Evolutionary conservation across 2,888 invertebrate genomes (phyloP).

Genomic region (Tridacna gigas): DNA sequence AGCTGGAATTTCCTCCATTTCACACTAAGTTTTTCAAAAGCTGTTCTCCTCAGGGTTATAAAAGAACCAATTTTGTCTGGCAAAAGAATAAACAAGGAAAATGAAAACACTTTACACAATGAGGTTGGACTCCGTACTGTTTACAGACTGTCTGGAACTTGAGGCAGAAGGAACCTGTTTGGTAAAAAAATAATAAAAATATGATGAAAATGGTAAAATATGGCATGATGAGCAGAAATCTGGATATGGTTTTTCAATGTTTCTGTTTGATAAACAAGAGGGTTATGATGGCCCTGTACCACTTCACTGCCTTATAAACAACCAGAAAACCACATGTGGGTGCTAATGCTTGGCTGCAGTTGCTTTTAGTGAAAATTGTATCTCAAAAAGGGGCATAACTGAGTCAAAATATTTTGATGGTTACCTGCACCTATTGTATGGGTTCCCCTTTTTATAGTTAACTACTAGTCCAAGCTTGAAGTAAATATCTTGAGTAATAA

Average conservation of each 20-base stretch:
- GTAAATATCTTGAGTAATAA: too few relatives aligned
- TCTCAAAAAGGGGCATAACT: too few relatives aligned
- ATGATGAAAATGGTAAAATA: not conserved
- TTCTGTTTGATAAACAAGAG: not conserved
- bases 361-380: too few relatives aligned
- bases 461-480: too few relatives aligned
- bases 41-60: not conserved
- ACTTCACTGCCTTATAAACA: too few relatives aligned
- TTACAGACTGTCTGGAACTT: constrained; percentile 7
- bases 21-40: not conserved
- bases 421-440: too few relatives aligned
- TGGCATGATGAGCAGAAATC: not conserved
- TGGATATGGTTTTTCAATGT: not conserved
- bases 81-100: not conserved
- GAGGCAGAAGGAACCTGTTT: constrained; percentile 5
- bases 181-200: not conserved
- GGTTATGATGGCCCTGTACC: too few relatives aligned
- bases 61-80: not conserved
- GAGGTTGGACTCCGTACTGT: constrained; percentile 18
- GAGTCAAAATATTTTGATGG: too few relatives aligned
- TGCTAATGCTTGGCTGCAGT: too few relatives aligned
- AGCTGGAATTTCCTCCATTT: not conserved
- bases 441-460: too few relatives aligned
- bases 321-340: too few relatives aligned
- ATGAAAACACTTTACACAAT: not conserved